These are phyloP conservation scores for Papilio polyxenes DNA, from an alignment of 1,140 invertebrate genomes.

Conservation along the genomic window DNA sequence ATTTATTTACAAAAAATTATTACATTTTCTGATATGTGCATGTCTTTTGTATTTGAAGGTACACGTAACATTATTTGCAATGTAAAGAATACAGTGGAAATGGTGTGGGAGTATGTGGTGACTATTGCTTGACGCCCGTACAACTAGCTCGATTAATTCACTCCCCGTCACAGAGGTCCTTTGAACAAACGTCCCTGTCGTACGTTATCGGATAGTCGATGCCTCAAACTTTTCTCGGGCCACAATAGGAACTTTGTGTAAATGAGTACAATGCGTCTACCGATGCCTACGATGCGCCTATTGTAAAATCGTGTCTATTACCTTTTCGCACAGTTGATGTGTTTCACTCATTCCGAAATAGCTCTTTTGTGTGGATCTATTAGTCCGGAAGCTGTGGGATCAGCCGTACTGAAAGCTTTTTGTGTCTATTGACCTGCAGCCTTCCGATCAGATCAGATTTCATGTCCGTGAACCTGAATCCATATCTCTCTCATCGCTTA, in stretches of 20 bases:
- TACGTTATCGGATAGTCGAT: constrained; percentile 67
- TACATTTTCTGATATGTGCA: too few relatives aligned
- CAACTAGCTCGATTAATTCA: constrained; percentile 61
- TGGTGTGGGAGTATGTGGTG: neutral
- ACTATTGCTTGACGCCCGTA: constrained; percentile 41
- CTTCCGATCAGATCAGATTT: constrained; percentile 33
- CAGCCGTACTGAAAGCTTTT: neutral
- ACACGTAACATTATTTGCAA: neutral
- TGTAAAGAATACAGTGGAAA: neutral
- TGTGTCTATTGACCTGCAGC: constrained; percentile 35
- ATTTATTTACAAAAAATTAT: too few relatives aligned
- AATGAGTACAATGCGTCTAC: constrained; percentile 62
- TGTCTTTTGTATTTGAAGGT: neutral
- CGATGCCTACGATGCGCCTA: constrained; percentile 59
- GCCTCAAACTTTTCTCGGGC: constrained; percentile 70
- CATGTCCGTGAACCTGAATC: neutral
- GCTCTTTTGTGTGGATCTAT: constrained; percentile 16
- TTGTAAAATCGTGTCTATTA: constrained; percentile 61
- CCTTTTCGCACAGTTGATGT: constrained; percentile 39
- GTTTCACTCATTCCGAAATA: constrained; percentile 39
- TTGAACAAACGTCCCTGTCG: constrained; percentile 65
- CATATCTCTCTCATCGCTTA: neutral
- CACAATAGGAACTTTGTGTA: constrained; percentile 68
- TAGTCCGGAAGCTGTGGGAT: neutral
- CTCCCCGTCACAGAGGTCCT: constrained; percentile 63